Conservation (phyloP, 1,140 invertebrate species). For the Spodoptera litura region DNA sequence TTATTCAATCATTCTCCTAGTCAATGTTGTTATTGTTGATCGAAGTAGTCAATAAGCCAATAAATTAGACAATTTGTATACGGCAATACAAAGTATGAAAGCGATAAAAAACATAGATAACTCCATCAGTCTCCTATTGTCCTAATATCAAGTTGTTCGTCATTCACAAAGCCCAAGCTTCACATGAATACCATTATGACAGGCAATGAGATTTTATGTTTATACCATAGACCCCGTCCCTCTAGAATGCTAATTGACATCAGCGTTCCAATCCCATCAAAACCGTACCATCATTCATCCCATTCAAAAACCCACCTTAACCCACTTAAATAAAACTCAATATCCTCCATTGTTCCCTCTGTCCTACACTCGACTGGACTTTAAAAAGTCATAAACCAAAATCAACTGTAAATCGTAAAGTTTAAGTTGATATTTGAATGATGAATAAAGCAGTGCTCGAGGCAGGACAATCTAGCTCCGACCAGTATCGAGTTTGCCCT, state of each 20-base stretch:
- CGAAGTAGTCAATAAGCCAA: background rate
- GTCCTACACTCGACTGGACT: slow-evolving; percentile 1
- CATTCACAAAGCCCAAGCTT: slow-evolving; percentile 1
- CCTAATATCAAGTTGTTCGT: slow-evolving; percentile 22
- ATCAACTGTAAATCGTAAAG: background rate
- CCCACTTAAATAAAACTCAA: background rate
- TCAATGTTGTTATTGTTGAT: no score
- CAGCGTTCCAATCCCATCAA: slow-evolving; percentile 52
- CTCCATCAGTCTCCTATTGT: slow-evolving; percentile 11
- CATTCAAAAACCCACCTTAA: slow-evolving; percentile 32
- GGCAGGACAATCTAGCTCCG: slow-evolving; percentile 63
- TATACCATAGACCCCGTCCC: slow-evolving; percentile 49
- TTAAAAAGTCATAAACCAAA: background rate
- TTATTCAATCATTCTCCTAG: background rate
- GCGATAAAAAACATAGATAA: background rate
- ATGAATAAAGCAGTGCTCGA: slow-evolving; percentile 50
- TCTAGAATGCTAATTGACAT: slow-evolving; percentile 60
- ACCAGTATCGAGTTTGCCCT: slow-evolving; percentile 62
- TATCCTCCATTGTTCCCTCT: background rate
- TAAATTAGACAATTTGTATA: background rate
- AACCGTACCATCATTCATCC: slow-evolving; percentile 30
- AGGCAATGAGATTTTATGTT: slow-evolving; percentile 51
- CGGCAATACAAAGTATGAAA: background rate
- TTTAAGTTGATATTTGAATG: slow-evolving; percentile 35
- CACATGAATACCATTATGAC: slow-evolving; percentile 44